These are phyloP conservation scores for Willisornis vidua DNA, from an alignment of 2,113 vertebrate genomes.

Conservation along the genomic window DNA sequence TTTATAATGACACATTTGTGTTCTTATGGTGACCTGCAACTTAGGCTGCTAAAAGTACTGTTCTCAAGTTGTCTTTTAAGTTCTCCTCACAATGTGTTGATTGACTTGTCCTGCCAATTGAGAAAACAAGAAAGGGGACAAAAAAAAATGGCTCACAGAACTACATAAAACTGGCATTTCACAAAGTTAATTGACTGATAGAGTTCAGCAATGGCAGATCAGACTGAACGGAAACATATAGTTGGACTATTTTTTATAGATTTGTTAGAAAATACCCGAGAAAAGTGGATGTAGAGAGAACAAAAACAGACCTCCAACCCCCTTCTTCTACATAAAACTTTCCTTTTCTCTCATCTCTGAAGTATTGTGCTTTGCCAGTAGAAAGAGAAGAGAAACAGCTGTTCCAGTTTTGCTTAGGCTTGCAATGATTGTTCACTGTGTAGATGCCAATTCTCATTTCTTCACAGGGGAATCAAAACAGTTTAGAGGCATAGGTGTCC, in stretches of 20 bases:
- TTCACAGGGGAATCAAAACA: fast-evolving
- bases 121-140: background rate
- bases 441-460: slow-evolving; percentile 12
- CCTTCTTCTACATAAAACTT: slow-evolving; percentile 40
- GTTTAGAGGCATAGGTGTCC: background rate
- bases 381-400: slow-evolving; percentile 51
- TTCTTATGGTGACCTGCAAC: background rate
- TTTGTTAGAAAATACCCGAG: background rate
- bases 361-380: slow-evolving; percentile 38
- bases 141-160: background rate
- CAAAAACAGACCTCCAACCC: slow-evolving; percentile 1
- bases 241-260: background rate
- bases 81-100: background rate
- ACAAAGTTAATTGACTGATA: background rate
- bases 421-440: background rate
- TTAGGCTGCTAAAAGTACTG: background rate
- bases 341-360: slow-evolving; percentile 35
- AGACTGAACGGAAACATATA: background rate
- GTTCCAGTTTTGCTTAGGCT: slow-evolving; percentile 24
- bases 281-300: background rate
- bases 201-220: background rate
- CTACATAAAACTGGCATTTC: background rate
- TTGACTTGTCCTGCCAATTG: background rate
- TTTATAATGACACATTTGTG: background rate
- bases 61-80: slow-evolving; percentile 20